Evolutionary conservation across 2,888 invertebrate genomes (phyloP).

Genomic region (Priocnemis perturbator): DNA sequence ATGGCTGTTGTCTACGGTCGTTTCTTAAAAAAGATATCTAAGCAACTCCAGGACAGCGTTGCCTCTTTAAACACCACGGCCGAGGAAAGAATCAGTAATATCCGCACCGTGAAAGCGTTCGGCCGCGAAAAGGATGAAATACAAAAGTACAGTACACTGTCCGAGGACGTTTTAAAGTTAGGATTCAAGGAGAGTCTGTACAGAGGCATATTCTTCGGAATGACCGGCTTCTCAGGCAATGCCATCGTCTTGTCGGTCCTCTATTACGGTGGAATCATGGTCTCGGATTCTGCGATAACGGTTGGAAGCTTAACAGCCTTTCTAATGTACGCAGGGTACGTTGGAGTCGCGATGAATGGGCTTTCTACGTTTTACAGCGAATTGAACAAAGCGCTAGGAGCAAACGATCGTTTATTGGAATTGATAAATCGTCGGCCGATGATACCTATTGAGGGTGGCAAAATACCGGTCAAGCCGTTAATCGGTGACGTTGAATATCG

Average conservation of each 20-base stretch:
- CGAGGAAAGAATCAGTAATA: slow-evolving; percentile 93
- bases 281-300: slow-evolving; percentile 85
- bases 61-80: slow-evolving; percentile 79
- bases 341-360: slow-evolving; percentile 92
- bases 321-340: slow-evolving; percentile 94
- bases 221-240: slow-evolving; percentile 93
- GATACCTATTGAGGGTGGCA: slow-evolving; percentile 83
- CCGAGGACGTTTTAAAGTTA: slow-evolving; percentile 84
- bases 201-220: slow-evolving; percentile 92
- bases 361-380: slow-evolving; percentile 96
- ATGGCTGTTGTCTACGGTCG: slow-evolving; percentile 89
- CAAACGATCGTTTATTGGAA: slow-evolving; percentile 92
- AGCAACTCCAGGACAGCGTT: slow-evolving; percentile 84
- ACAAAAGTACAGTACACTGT: slow-evolving; percentile 80
- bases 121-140: slow-evolving; percentile 90
- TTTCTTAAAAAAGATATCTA: slow-evolving; percentile 90
- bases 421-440: slow-evolving; percentile 87
- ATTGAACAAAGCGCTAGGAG: slow-evolving; percentile 94
- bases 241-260: slow-evolving; percentile 92
- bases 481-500: slow-evolving; percentile 85
- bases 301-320: slow-evolving; percentile 96
- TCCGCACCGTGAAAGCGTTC: slow-evolving; percentile 95
- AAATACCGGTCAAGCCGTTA: slow-evolving; percentile 65
- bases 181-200: slow-evolving; percentile 93
- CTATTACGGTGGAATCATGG: slow-evolving; percentile 94